Conservation (phyloP, 2,113 vertebrate species). For the Otis tarda region DNA sequence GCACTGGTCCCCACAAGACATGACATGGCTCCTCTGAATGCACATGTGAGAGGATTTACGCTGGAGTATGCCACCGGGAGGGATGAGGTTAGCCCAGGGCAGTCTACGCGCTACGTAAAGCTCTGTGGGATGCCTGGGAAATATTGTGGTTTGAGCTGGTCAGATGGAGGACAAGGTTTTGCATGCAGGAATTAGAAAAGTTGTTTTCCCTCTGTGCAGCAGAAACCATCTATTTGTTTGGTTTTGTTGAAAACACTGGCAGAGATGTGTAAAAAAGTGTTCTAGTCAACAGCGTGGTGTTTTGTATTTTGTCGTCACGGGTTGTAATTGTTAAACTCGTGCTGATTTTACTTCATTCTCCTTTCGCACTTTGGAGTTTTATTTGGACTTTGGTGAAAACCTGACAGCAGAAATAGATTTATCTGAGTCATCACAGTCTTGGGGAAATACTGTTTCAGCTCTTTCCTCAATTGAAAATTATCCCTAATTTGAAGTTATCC, state of each 20-base stretch:
- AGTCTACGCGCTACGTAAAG: not conserved
- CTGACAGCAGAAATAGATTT: not conserved
- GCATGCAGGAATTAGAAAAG: not conserved
- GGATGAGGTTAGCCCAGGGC: not conserved
- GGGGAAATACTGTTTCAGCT: not conserved
- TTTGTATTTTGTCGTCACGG: not conserved
- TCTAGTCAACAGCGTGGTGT: fast-evolving
- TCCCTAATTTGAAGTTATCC: not conserved
- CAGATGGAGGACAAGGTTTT: not conserved
- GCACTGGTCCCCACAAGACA: not conserved
- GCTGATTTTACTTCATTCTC: not conserved
- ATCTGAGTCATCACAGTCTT: not conserved
- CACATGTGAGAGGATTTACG: not conserved
- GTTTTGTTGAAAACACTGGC: not conserved
- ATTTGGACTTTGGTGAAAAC: not conserved
- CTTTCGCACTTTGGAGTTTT: not conserved
- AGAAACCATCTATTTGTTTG: not conserved
- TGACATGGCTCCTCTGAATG: not conserved
- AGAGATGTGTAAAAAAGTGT: not conserved
- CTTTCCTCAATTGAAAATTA: not conserved
- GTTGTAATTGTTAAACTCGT: not conserved
- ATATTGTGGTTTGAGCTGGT: not conserved
- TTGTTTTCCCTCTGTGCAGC: not conserved
- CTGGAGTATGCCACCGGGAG: not conserved
- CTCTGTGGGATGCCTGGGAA: not conserved